Base-by-base conservation (phyloP, 2,797 vertebrate species). In the Cephalopachus bancanus region DNA sequence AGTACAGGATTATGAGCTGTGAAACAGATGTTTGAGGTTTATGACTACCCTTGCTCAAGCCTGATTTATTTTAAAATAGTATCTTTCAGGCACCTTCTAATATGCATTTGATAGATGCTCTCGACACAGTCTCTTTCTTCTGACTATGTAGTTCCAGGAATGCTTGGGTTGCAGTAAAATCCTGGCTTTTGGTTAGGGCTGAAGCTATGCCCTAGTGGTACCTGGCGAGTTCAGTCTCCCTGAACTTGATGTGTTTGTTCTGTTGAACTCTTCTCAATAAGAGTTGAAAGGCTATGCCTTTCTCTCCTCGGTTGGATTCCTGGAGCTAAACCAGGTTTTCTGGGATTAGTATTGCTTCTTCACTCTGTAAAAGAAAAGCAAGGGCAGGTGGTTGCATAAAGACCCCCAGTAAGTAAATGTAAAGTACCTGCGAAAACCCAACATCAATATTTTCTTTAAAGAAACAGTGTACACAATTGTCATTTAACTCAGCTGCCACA, bases 361-460 rank as follows among this genome's bases (percentile, higher is more conserved):
- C 30, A 55, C 60, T 0, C 0, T 12, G 37, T 49, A 60, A 93
- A 96, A 93, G 87, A 83, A 79, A 96, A 96, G 96, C 60, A 95
- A 93, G 92, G 89, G 55, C 89, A 96, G 91, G 95, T 55, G 72
- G 72, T 53, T 74, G 80, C 28, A 69, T 49, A 87, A 95, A 83
- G 86, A 60, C 20, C 44, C 26, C 2, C n/a, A 1, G 57, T 64
- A 44, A 89, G n/a, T 44, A 80, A 96, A 81, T 75, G 49, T 51
- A 84, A 92, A 94, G 85, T 95, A 97, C 87, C 91, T 97, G 93
- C 84, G 84, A 92, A 94, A 95, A 96, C 87, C 89, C 83, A 44
- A 83, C 53, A 72, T 81, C 89, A 86, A 6, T 80, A 89, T 93
- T 96, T 96, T 95, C 79, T 91, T 97, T 95, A 85, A 94, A 95